Evolutionary conservation across 2,113 vertebrate genomes (phyloP).

Genomic region (Hemicordylus capensis): DNA sequence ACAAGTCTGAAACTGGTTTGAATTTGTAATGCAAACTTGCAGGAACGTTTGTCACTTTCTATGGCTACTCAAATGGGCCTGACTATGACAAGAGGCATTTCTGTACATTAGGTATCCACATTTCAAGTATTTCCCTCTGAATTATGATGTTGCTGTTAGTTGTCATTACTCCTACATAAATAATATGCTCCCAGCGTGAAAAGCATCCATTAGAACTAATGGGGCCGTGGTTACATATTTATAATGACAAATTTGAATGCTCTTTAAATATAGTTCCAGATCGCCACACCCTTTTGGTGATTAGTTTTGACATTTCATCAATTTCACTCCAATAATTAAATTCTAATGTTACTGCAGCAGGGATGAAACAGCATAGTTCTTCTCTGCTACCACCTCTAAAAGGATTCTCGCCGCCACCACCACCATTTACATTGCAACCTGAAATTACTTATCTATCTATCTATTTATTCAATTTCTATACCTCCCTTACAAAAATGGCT

Average conservation of each 20-base stretch:
- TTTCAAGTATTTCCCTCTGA: background rate
- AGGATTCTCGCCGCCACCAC: background rate
- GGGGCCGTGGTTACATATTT: background rate
- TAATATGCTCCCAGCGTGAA: background rate
- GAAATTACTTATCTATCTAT: too few relatives aligned
- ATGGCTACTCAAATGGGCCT: too few relatives aligned
- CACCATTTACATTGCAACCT: fast-evolving
- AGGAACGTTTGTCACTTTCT: too few relatives aligned
- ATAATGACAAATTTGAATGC: background rate
- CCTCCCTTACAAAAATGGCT: too few relatives aligned
- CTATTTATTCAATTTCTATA: too few relatives aligned
- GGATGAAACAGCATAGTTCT: too few relatives aligned
- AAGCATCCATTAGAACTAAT: background rate
- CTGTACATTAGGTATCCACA: background rate
- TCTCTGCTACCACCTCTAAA: fast-evolving
- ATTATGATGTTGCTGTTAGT: background rate
- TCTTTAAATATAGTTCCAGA: background rate
- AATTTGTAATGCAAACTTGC: too few relatives aligned
- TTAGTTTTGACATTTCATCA: conserved; percentile 10
- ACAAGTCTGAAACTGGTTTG: too few relatives aligned
- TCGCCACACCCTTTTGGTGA: background rate
- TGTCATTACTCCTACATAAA: background rate
- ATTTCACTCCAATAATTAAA: background rate
- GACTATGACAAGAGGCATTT: background rate
- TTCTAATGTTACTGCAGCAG: fast-evolving